Evolutionary conservation across 2,797 vertebrate species (phyloP).

Genomic region (Eulemur albifrons): DNA sequence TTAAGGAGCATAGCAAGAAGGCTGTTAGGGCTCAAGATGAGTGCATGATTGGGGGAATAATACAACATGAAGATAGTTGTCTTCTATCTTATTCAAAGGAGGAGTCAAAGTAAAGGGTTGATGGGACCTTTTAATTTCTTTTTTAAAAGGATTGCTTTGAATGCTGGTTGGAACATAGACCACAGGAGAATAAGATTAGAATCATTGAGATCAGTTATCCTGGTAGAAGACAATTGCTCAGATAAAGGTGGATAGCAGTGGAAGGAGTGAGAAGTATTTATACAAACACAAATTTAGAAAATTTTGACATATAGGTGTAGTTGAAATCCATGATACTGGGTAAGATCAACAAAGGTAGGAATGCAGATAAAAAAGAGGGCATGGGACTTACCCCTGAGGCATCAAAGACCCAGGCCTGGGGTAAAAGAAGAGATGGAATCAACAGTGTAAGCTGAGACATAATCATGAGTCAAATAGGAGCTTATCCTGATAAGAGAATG

Average conservation of each 20-base stretch:
- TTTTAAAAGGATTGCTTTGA: neutral
- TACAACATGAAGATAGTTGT: neutral
- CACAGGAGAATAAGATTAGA: neutral
- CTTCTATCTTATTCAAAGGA: neutral
- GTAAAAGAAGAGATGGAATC: neutral
- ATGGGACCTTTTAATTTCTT: neutral
- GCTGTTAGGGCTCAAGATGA: neutral
- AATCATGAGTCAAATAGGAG: neutral
- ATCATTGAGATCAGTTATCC: neutral
- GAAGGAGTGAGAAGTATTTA: neutral
- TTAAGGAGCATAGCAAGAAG: neutral
- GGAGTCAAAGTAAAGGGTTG: neutral
- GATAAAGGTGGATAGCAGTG: neutral
- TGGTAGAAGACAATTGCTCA: neutral
- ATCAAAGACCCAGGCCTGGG: neutral
- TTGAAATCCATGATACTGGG: neutral
- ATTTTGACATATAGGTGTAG: neutral
- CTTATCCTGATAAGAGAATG: neutral
- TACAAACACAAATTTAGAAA: neutral
- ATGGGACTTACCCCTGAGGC: neutral
- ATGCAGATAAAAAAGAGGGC: neutral
- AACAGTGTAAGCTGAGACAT: neutral
- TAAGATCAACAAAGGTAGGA: neutral
- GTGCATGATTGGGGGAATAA: rapidly evolving
- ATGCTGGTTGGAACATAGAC: neutral